Evolutionary conservation across 2,888 invertebrate genomes (phyloP).

Genomic region (Pristionchus exspectatus): DNA sequence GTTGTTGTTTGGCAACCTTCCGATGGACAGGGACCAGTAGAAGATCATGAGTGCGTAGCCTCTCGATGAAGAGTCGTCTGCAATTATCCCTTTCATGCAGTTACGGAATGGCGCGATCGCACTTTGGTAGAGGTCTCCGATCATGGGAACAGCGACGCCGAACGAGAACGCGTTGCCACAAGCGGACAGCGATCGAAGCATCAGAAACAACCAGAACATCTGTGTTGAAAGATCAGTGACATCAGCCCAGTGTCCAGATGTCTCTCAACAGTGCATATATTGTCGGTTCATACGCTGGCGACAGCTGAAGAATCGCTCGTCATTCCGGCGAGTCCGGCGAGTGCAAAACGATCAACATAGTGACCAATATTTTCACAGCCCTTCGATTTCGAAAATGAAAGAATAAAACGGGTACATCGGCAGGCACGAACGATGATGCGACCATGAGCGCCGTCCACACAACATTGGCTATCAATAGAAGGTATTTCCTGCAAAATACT

Average conservation of each 20-base stretch:
- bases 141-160: constrained; percentile 43
- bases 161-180: constrained; percentile 36
- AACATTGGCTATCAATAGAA: not conserved
- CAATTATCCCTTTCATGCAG: not conserved
- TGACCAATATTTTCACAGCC: no score
- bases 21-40: constrained; percentile 26
- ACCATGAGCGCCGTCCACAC: not conserved
- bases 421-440: constrained; percentile 15
- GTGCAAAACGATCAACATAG: no score
- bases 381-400: no score
- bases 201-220: constrained; percentile 43
- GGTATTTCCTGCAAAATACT: not conserved
- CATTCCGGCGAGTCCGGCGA: no score
- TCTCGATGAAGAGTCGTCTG: not conserved
- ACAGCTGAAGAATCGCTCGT: no score
- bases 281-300: no score
- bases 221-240: not conserved
- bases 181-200: constrained; percentile 30
- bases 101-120: no score
- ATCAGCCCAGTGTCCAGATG: not conserved
- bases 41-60: constrained; percentile 23
- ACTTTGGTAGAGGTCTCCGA: not conserved
- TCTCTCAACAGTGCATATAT: not conserved
- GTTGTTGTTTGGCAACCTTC: not conserved
- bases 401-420: no score